These are phyloP conservation scores for Salvator merianae DNA, from an alignment of 2,113 vertebrate genomes.

Conservation along the genomic window DNA sequence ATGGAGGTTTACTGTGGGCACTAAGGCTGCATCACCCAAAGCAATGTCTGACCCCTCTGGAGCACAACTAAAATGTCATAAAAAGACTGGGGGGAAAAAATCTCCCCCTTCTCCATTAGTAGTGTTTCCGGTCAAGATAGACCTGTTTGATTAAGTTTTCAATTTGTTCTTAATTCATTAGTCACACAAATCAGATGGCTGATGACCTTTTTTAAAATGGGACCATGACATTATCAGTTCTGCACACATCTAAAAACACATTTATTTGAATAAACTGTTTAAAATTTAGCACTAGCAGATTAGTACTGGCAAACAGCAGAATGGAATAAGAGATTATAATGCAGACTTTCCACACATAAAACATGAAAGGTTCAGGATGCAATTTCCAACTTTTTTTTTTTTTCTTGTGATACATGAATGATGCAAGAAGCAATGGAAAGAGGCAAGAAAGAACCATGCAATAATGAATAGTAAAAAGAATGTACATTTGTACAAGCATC, in stretches of 20 bases:
- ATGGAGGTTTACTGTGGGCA: too few relatives aligned
- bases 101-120: too few relatives aligned
- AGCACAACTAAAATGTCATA: neutral
- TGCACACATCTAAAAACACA: constrained; percentile 8
- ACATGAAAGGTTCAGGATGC: neutral
- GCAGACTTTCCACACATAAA: constrained; percentile 37
- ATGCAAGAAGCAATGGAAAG: constrained; percentile 55
- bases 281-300: neutral
- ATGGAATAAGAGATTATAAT: constrained; percentile 17
- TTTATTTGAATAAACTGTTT: neutral
- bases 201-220: neutral
- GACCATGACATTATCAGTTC: constrained; percentile 20
- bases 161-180: neutral
- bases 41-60: neutral
- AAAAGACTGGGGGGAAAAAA: neutral
- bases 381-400: neutral
- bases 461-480: constrained; percentile 40
- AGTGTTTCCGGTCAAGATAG: neutral
- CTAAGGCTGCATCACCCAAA: neutral
- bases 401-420: constrained; percentile 50
- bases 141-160: neutral
- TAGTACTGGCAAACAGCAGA: neutral
- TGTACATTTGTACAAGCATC: constrained; percentile 11
- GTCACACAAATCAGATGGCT: neutral
- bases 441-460: constrained; percentile 18